Base-by-base conservation (phyloP, 2,797 vertebrate genomes). In the Helicolenus hilgendorfi region DNA sequence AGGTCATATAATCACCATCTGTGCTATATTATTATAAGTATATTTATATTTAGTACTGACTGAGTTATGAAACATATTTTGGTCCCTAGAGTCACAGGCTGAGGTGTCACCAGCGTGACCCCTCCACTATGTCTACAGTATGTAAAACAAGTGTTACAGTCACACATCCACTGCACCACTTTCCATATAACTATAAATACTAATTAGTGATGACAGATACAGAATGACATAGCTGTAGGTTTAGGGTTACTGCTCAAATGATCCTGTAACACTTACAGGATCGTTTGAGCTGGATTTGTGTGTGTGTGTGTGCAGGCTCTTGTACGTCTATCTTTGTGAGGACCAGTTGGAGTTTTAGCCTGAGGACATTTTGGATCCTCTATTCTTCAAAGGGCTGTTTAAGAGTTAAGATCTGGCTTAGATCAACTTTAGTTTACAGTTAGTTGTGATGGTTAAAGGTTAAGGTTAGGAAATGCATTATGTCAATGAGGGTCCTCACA, bases 161-260 rank as follows among this genome's bases (percentile, higher is more conserved):
- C 62, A 18, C 5, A 18, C n/a, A 35, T 29, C 33, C 18, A 31
- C 65, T 29, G 9, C 65, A 74, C 58, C 1, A 14, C 41, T 75
- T 83, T 82, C 69, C 65, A 76, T 67, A 6, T 9, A 60, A 72
- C 74, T 82, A 87, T 67, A 45, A 89, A 84, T 69, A 77, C 26
- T 77, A 20, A 72, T 64, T 27, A 36, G 20, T n/a, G 22, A 58
- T 79, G 79, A 88, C 69, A 80, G 22, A 69, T 70, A 68, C 14
- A 41, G 38, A 41, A 41, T 49, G 36, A 56, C 8, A 41, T 68
- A 9, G 67, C 63, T 72, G 26, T 74, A 33, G 63, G 41, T 76
- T 73, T 31, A 56, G 26, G 27, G 24, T 67, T 74, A 55, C 20
- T 55, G 49, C 20, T 55, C 49, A 22, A 15, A 55, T 55, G 20